Conservation (phyloP, 2,888 invertebrate genomes). For the Pristionchus exspectatus region DNA sequence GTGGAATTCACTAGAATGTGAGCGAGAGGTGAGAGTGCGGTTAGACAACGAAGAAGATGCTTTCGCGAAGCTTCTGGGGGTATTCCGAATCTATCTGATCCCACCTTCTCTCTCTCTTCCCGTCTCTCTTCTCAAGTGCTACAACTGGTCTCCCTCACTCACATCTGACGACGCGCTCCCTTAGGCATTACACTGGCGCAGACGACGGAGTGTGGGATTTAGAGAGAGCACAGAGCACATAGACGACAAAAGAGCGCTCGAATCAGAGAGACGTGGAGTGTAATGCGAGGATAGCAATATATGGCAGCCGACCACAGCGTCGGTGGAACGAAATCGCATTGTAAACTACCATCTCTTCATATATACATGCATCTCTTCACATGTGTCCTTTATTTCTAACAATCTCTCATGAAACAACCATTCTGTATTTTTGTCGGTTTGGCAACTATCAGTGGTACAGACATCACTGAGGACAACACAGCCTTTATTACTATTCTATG, state of each 20-base stretch:
- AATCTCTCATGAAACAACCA: not conserved
- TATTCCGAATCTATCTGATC: slow-evolving; percentile 12
- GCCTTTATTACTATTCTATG: not conserved
- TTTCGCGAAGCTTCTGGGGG: slow-evolving; percentile 48
- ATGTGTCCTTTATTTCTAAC: not conserved
- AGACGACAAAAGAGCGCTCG: not conserved
- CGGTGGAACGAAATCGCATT: not conserved
- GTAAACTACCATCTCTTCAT: not conserved
- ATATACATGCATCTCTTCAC: not conserved
- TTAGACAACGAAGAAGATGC: not conserved
- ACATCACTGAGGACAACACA: slow-evolving; percentile 35
- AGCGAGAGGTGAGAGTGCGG: slow-evolving; percentile 12
- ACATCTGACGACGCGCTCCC: slow-evolving; percentile 6
- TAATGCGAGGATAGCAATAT: not conserved
- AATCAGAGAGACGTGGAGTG: not conserved
- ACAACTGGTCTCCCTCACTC: slow-evolving; percentile 18
- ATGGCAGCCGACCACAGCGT: not conserved
- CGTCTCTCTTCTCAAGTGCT: slow-evolving; percentile 36
- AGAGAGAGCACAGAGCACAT: slow-evolving; percentile 4
- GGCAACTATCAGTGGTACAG: not conserved
- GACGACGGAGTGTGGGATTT: not conserved
- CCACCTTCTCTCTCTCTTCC: slow-evolving; percentile 1
- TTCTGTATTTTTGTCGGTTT: not conserved
- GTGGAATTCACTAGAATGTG: slow-evolving; percentile 5
- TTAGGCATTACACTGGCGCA: slow-evolving; percentile 19